Conservation (phyloP, 2,113 vertebrate genomes). For the Calonectris borealis region DNA sequence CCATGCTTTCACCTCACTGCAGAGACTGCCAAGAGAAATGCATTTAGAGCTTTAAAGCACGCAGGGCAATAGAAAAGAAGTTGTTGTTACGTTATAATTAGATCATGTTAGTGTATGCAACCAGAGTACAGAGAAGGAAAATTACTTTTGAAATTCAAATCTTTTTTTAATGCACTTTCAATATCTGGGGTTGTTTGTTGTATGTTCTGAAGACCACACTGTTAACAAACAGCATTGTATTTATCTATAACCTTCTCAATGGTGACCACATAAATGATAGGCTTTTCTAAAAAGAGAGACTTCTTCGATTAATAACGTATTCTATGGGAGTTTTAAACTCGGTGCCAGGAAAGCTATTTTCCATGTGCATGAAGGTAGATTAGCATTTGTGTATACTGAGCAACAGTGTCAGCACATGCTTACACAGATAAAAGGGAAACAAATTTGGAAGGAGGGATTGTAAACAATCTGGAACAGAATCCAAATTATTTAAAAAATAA, state of each 20-base stretch:
- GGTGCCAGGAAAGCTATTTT: conserved; percentile 50
- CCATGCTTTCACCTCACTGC: conserved; percentile 12
- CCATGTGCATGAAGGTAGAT: conserved; percentile 63
- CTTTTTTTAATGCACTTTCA: not conserved
- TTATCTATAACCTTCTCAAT: conserved; percentile 36
- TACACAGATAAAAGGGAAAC: conserved; percentile 66
- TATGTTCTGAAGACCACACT: conserved; percentile 1
- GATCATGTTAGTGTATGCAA: conserved; percentile 23
- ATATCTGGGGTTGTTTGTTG: conserved; percentile 18
- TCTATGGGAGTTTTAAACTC: conserved; percentile 48
- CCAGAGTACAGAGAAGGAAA: not conserved
- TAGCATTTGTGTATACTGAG: conserved; percentile 51
- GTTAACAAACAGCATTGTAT: conserved; percentile 43
- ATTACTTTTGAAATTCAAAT: conserved; percentile 31
- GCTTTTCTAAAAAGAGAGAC: conserved; percentile 29
- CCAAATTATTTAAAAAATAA: conserved; percentile 58
- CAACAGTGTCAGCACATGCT: conserved; percentile 49
- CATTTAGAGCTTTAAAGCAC: conserved; percentile 21
- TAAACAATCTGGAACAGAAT: conserved; percentile 61
- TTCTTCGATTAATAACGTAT: conserved; percentile 66
- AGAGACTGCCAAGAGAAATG: conserved; percentile 20
- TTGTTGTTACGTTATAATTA: conserved; percentile 40
- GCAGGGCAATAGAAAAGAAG: conserved; percentile 34
- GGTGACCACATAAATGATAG: conserved; percentile 47
- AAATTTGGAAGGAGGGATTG: conserved; percentile 53